Conservation (phyloP, 1,140 invertebrate genomes). For the Coelopa frigida region DNA sequence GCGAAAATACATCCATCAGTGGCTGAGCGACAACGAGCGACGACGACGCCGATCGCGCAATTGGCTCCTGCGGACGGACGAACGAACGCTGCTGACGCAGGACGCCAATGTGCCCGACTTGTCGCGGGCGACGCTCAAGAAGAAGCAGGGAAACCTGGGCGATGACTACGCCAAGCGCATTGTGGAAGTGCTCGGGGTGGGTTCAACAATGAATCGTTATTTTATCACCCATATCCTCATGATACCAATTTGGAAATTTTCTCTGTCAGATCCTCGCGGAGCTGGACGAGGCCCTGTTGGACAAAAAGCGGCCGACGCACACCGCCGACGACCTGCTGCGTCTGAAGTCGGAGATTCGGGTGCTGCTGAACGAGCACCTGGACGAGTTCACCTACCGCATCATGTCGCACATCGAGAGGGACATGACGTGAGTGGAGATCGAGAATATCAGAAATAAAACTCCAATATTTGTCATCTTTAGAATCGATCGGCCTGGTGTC, state of each 20-base stretch:
- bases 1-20: slow-evolving; percentile 56
- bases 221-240: no score
- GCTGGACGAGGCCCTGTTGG: slow-evolving; percentile 28
- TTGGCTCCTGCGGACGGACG: slow-evolving; percentile 42
- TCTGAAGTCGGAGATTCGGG: slow-evolving; percentile 36
- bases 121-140: slow-evolving; percentile 28
- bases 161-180: slow-evolving; percentile 42
- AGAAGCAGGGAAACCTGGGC: slow-evolving; percentile 36
- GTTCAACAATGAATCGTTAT: no score
- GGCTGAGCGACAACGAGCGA: slow-evolving; percentile 48
- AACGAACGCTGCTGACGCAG: slow-evolving; percentile 40
- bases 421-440: slow-evolving; percentile 34
- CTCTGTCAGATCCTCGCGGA: slow-evolving; percentile 33
- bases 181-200: slow-evolving; percentile 44
- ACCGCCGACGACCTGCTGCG: slow-evolving; percentile 25
- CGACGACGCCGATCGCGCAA: slow-evolving; percentile 44
- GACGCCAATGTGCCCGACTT: slow-evolving; percentile 30
- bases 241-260: no score
- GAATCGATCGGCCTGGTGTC: slow-evolving; percentile 36
- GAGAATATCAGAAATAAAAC: not conserved
- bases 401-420: slow-evolving; percentile 41
- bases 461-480: slow-evolving; percentile 9
- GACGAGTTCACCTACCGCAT: slow-evolving; percentile 44
- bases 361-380: slow-evolving; percentile 32
- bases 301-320: slow-evolving; percentile 20